A percentile compares a stretch with the other conserved stretches of the same genome.
Conservation (phyloP, 2,797 vertebrate genomes). For the Labroides dimidiatus region DNA sequence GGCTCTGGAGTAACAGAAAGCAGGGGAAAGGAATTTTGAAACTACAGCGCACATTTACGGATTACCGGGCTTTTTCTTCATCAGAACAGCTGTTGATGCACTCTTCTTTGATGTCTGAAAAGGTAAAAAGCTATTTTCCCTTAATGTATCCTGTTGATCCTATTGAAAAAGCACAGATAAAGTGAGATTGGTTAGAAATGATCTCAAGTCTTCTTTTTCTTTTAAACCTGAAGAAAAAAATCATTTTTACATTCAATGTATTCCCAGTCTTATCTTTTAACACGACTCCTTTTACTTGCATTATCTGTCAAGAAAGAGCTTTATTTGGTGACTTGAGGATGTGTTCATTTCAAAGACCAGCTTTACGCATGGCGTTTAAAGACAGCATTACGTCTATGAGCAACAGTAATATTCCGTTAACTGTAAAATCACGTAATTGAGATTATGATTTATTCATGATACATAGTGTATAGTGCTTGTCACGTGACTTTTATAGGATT, state of each 20-base stretch:
- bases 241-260: too few relatives aligned
- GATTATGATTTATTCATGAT: neutral
- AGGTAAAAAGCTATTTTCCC: conserved; percentile 66
- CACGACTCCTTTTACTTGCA: too few relatives aligned
- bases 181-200: neutral
- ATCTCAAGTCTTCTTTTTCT: neutral
- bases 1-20: conserved; percentile 50
- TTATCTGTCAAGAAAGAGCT: neutral
- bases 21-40: conserved; percentile 34
- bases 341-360: too few relatives aligned
- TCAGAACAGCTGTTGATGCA: conserved; percentile 31
- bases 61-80: conserved; percentile 62
- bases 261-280: too few relatives aligned
- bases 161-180: neutral
- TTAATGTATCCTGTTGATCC: neutral
- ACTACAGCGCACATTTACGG: conserved; percentile 44
- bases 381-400: neutral
- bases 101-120: conserved; percentile 77
- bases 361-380: too few relatives aligned
- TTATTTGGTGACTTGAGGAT: too few relatives aligned
- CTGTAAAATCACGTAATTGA: neutral
- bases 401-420: neutral
- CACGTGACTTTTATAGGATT: neutral
- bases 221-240: too few relatives aligned
- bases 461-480: neutral